Evolutionary conservation across 1,140 invertebrate genomes (phyloP), one percentile per base, ranked within the genome.

Genomic region (Apis laboriosa): DNA sequence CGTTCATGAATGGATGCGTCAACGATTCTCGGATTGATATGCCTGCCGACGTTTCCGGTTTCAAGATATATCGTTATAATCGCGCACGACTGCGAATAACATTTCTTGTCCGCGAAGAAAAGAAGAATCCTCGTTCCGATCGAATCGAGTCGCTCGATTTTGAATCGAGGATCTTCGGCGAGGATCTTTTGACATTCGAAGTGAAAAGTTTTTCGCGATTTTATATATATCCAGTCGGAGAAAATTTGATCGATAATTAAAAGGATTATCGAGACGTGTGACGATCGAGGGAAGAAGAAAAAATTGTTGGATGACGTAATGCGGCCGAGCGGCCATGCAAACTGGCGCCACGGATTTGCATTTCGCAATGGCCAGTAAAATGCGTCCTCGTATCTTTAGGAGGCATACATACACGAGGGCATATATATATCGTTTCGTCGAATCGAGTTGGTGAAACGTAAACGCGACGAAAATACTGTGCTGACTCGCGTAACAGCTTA

Each of bases 291-390:
- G 19, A 43, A 28, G 51, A 56, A 19, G 19, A 28, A 66, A 63
- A 58, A 51, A 60, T 75, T 60, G 43, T 11, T 15, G 43, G n/a
- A 53, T 82, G 80, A 68, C 80, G 80, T 53, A 77, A 82, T 21
- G 17, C 61, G 55, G 72, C n/a, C 60, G n/a, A 58, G 28, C 53
- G 71, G 51, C n/a, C 68, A 56, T 34, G 61, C 13, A 64, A 68
- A 68, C 64, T 60, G 80, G 73, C 80, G 80, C 80, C 81, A 34
- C 34, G 75, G 67, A 83, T 83, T 77, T 71, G 66, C 80, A 64
- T 83, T 83, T 83, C 81, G 81, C 73, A 82, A 82, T 82, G 80
- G 73, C 19, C 73, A 34, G 80, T 72, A 80, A 80, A 80, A 75
- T 66, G 60, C n/a, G 28, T n/a, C 34, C 34, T 49, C 51, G 58